Evolutionary conservation across 2,113 vertebrate genomes (phyloP).

Genomic region (Axis porcinus): DNA sequence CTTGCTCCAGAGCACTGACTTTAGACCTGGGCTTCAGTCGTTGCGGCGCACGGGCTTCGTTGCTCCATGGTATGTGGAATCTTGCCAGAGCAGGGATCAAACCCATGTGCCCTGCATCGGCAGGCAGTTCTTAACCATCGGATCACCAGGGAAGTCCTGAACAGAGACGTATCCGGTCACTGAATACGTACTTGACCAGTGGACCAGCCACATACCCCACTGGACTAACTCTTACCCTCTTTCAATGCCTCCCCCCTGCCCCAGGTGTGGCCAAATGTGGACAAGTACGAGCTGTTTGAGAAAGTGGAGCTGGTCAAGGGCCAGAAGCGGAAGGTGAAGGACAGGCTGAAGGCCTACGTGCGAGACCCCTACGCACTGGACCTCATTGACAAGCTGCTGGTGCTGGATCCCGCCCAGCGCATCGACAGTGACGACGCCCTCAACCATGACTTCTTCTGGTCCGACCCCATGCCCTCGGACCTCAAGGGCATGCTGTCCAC

Average conservation of each 20-base stretch:
- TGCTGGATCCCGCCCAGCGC: constrained; percentile 93
- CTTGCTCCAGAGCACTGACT: background rate
- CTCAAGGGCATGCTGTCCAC: constrained; percentile 99
- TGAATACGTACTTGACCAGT: background rate
- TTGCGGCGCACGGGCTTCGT: background rate
- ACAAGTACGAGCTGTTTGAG: constrained; percentile 96
- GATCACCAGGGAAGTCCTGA: background rate
- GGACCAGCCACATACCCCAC: background rate
- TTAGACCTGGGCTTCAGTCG: background rate
- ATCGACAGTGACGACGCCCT: constrained; percentile 95
- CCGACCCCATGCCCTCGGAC: constrained; percentile 98
- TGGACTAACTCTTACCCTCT: background rate
- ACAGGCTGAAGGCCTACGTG: constrained; percentile 97
- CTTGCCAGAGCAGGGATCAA: background rate
- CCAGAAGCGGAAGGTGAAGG: constrained; percentile 98
- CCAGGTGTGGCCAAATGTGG: constrained; percentile 94
- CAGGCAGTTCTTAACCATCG: background rate
- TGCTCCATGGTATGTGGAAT: background rate
- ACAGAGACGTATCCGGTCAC: background rate
- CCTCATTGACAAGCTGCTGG: constrained; percentile 96
- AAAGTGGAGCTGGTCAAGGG: constrained; percentile 97
- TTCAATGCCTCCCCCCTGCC: background rate
- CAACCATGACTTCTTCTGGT: constrained; percentile 99
- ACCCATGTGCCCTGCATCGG: background rate
- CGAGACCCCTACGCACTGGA: constrained; percentile 95